Conservation (phyloP, 1,140 invertebrate species). For the Batillaria attramentaria region DNA sequence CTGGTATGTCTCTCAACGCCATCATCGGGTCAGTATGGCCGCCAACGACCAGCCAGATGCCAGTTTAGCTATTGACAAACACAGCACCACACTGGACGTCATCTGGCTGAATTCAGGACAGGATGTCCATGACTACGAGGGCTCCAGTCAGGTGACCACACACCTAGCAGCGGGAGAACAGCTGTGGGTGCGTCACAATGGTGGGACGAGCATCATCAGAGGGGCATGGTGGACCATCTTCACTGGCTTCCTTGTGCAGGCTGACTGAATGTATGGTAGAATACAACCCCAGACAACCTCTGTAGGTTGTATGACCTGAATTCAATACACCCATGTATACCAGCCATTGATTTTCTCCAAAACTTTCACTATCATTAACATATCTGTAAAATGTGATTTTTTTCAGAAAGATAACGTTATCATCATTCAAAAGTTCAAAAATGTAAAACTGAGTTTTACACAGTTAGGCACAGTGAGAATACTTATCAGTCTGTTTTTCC, state of each 20-base stretch:
- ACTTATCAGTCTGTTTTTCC: too few species aligned
- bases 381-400: too few species aligned
- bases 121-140: not conserved
- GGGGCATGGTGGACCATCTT: not conserved
- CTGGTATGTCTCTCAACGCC: constrained; percentile 1
- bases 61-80: not conserved
- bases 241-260: constrained; percentile 16
- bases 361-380: too few species aligned
- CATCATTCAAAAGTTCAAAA: too few species aligned
- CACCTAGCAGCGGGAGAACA: constrained; percentile 5
- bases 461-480: too few species aligned
- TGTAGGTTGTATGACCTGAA: too few species aligned
- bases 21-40: not conserved
- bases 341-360: too few species aligned
- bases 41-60: not conserved
- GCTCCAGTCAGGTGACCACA: constrained; percentile 9
- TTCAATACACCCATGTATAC: too few species aligned
- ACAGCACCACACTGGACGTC: not conserved
- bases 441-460: too few species aligned
- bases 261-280: too few species aligned
- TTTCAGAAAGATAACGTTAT: too few species aligned
- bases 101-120: not conserved
- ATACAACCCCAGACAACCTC: too few species aligned
- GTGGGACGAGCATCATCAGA: not conserved
- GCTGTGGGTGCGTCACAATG: not conserved